These are phyloP conservation scores for Ptilorrhoa leucosticta DNA, from an alignment of 2,113 vertebrate species.

Conservation along the genomic window DNA sequence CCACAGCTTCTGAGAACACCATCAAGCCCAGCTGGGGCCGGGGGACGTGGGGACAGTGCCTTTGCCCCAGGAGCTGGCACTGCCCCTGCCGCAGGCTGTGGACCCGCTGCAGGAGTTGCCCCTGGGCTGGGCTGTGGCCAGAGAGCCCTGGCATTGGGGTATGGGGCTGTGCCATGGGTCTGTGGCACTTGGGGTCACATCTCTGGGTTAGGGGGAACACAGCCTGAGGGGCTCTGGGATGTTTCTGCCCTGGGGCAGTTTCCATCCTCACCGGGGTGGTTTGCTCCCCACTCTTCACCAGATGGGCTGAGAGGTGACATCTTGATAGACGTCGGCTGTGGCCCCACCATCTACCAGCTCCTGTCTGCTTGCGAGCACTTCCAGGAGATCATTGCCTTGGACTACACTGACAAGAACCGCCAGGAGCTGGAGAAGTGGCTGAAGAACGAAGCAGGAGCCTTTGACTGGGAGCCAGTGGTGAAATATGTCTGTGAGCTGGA, in stretches of 20 bases:
- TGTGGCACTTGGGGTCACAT: fast-evolving
- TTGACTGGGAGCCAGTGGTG: not conserved
- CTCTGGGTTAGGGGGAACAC: not conserved
- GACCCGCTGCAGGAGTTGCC: not conserved
- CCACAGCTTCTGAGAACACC: not conserved
- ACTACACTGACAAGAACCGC: slow-evolving; percentile 34
- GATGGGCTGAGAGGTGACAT: slow-evolving; percentile 1
- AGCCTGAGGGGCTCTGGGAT: not conserved
- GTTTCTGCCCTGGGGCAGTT: not conserved
- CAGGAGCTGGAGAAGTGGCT: slow-evolving; percentile 29
- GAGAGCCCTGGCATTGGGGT: not conserved
- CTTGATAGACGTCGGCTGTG: slow-evolving; percentile 34
- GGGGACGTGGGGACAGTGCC: no score
- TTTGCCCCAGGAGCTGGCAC: not conserved
- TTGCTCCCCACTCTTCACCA: not conserved
- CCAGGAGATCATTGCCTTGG: slow-evolving; percentile 44
- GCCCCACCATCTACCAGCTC: slow-evolving; percentile 60
- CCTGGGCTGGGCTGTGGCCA: not conserved
- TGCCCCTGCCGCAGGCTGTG: not conserved
- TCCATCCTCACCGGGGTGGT: fast-evolving
- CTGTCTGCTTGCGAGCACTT: slow-evolving; percentile 52
- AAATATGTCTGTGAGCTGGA: not conserved
- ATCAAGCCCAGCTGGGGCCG: fast-evolving
- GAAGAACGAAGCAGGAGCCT: not conserved
- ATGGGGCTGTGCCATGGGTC: fast-evolving